These are phyloP conservation scores for Macrosoma leucophasiata DNA, from an alignment of 2,888 invertebrate genomes.

Conservation along the genomic window DNA sequence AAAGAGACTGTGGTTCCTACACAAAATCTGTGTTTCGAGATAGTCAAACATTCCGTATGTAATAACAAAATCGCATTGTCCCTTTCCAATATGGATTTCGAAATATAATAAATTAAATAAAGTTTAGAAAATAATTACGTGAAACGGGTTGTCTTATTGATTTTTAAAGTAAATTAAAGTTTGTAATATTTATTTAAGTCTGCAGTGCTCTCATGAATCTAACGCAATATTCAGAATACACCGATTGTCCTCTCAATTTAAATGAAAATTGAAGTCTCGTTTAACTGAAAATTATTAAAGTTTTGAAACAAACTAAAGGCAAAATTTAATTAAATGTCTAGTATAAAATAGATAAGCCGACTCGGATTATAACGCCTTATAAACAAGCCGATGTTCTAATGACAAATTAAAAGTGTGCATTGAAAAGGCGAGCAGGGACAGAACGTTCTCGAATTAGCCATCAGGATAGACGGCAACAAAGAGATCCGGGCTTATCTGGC, in stretches of 20 bases:
- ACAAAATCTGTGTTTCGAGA: too few relatives aligned
- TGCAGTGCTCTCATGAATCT: background rate
- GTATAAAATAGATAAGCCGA: slow-evolving; percentile 36
- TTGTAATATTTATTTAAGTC: slow-evolving; percentile 4
- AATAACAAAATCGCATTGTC: too few relatives aligned
- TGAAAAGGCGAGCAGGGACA: slow-evolving; percentile 26
- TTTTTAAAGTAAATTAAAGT: too few relatives aligned
- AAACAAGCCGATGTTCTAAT: slow-evolving; percentile 54
- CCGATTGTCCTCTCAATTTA: slow-evolving; percentile 41
- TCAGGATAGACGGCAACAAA: slow-evolving; percentile 61
- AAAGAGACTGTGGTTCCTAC: too few relatives aligned
- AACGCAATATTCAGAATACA: slow-evolving; percentile 23
- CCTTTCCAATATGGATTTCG: too few relatives aligned
- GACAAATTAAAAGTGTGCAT: slow-evolving; percentile 50
- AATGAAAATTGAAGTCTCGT: slow-evolving; percentile 45
- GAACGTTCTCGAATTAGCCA: slow-evolving; percentile 57
- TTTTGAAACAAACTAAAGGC: slow-evolving; percentile 32
- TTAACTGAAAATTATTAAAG: slow-evolving; percentile 42
- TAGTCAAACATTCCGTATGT: too few relatives aligned
- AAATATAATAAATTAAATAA: too few relatives aligned
- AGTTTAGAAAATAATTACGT: too few relatives aligned
- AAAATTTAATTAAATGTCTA: slow-evolving; percentile 51
- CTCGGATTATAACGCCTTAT: slow-evolving; percentile 35
- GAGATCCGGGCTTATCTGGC: slow-evolving; percentile 64
- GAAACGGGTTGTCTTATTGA: too few relatives aligned